Evolutionary conservation across 1,140 invertebrate genomes (phyloP), one percentile per base, ranked within the genome.

Genomic region (Drosophila obscura): DNA sequence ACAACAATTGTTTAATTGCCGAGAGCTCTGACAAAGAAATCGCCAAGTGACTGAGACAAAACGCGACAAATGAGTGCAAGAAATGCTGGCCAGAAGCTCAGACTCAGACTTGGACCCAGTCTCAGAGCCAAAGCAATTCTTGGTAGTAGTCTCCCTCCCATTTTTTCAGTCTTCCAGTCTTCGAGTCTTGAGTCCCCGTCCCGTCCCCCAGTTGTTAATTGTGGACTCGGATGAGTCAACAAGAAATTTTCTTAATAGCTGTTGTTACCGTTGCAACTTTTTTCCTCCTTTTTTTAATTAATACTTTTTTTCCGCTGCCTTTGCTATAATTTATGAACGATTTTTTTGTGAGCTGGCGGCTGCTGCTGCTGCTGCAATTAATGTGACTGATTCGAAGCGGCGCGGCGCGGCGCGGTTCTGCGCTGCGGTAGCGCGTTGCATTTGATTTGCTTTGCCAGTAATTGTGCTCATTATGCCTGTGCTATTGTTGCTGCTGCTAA

Each of bases 211-310:
- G 80, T 83, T 82, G 80, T 82, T 83, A 83, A 83, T 83, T 83
- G 80, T 83, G 80, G 80, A 82, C 80, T 77, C 77, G 76, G 80
- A 85, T 85, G 82, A 85, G 82, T 85, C 82, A 85, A 85, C 82
- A 85, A 85, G 83, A 85, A 85, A 88, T 85, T 82, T 75, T 88
- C 83, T 85, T 85, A 85, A 85, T 85, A 85, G 82, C 82, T 56
- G 65, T 64, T 82, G 82, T 87, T 85, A 87, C 82, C 78, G 82
- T 85, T 79, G 83, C 69, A 71, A 68, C 74, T 82, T 88, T 87
- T 75, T 85, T 48, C 46, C 31, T 49, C 24, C 55, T 68, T 81
- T 82, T 76, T 81, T 87, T 85, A 85, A 85, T 85, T 85, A 82
- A 85, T 88, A 76, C 71, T 88, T 87, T 88, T 85, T 87, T 58